These are phyloP conservation scores for Brachyhypopomus occidentalis DNA, from an alignment of 2,113 vertebrate species.

Conservation along the genomic window DNA sequence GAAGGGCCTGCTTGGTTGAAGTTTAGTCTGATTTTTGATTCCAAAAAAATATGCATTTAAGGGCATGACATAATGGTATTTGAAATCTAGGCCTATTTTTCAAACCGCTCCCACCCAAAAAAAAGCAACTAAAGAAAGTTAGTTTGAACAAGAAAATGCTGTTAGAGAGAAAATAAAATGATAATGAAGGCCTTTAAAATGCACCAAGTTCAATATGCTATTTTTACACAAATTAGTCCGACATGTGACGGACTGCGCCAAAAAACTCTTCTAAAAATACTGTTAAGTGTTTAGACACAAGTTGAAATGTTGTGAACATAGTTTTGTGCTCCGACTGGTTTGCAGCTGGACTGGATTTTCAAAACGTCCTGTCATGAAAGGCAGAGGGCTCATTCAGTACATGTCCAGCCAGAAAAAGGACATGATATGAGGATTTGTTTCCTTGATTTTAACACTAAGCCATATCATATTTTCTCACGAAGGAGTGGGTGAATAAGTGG, in stretches of 20 bases:
- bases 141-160: too few relatives aligned
- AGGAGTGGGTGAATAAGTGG: constrained; percentile 17
- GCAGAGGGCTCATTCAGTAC: constrained; percentile 19
- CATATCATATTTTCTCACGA: constrained; percentile 21
- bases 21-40: background rate
- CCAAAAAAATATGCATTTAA: background rate
- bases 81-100: background rate
- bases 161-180: too few relatives aligned
- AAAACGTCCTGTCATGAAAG: background rate
- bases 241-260: background rate
- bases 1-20: background rate
- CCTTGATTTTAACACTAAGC: constrained; percentile 32
- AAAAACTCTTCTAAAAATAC: background rate
- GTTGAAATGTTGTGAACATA: background rate
- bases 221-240: background rate
- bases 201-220: too few relatives aligned
- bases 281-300: background rate
- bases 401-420: background rate
- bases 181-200: too few relatives aligned
- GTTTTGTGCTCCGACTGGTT: background rate
- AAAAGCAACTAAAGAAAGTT: too few relatives aligned
- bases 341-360: constrained; percentile 35
- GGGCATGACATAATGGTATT: background rate
- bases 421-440: background rate
- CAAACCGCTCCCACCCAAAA: background rate